Percentiles rank a stretch among this genome's conserved stretches.
Evolutionary conservation across 2,797 vertebrate genomes (phyloP).

Genomic region (Pseudotriccus pelzelni): DNA sequence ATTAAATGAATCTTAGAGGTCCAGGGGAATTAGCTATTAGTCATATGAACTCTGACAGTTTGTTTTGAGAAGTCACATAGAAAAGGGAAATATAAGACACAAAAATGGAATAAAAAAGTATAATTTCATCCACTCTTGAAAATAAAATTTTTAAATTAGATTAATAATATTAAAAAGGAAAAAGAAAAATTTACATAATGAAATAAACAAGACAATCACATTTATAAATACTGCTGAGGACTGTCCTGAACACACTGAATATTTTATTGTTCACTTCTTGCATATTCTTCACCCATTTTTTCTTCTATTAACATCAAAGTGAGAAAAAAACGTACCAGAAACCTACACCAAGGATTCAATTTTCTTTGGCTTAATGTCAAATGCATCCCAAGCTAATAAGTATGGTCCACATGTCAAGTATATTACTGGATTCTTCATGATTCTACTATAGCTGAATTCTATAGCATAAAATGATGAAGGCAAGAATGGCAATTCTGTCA

Average conservation of each 20-base stretch:
- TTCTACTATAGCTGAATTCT: background rate
- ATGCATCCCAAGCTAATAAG: background rate
- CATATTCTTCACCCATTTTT: background rate
- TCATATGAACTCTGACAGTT: constrained; percentile 20
- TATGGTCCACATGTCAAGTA: too few species aligned
- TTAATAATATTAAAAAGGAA: background rate
- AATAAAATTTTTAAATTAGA: background rate
- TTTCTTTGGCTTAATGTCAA: background rate
- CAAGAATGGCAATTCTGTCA: background rate
- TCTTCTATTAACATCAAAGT: background rate
- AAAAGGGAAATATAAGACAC: background rate
- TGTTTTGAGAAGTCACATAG: background rate
- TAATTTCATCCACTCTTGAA: background rate
- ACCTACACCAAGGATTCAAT: accelerated
- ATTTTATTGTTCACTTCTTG: background rate
- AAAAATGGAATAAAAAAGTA: background rate
- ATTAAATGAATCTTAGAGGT: background rate
- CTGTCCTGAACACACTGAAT: background rate
- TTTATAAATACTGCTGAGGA: background rate
- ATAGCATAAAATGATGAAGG: background rate
- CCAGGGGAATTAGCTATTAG: background rate
- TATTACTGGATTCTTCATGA: background rate
- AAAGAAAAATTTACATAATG: background rate
- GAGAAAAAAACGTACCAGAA: background rate
- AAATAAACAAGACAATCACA: background rate